phyloP scores from a whole-genome alignment of 2,888 invertebrate genomes.

The Apotomis capreana region DNA sequence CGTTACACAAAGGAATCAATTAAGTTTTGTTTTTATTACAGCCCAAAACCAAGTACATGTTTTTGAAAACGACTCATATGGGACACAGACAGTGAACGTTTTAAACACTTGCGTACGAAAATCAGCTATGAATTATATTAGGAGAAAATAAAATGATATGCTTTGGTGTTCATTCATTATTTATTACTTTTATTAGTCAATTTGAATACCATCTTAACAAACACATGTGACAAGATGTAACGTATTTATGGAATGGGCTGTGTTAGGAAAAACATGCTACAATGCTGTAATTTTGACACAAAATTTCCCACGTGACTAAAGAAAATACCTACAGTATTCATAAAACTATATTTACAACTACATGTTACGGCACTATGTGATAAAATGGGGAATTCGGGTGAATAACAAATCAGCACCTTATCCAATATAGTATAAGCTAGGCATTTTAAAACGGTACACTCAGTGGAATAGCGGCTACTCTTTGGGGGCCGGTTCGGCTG shows the following conservation, averaged over 20 bases:
- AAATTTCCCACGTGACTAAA: conserved; percentile 10
- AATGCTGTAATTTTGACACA: conserved; percentile 24
- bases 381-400: conserved; percentile 19
- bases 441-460: conserved; percentile 20
- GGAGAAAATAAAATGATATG: not conserved
- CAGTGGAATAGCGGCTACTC: conserved; percentile 50
- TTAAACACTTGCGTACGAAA: no score
- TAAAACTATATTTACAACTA: conserved; percentile 48
- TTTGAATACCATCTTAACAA: conserved; percentile 30
- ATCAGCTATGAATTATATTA: no score
- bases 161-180: conserved; percentile 14
- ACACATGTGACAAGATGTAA: conserved; percentile 31
- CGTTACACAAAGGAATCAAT: no score
- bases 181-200: conserved; percentile 38
- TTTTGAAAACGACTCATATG: no score
- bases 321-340: conserved; percentile 35
- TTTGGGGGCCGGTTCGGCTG: conserved; percentile 63
- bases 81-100: no score
- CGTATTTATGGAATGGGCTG: conserved; percentile 35
- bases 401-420: conserved; percentile 44
- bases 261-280: conserved; percentile 21
- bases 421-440: conserved; percentile 20
- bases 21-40: no score
- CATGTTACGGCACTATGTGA: conserved; percentile 36
- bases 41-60: no score